Base-by-base conservation (phyloP, 2,113 vertebrate genomes). In the Oncorhynchus clarkii region DNA sequence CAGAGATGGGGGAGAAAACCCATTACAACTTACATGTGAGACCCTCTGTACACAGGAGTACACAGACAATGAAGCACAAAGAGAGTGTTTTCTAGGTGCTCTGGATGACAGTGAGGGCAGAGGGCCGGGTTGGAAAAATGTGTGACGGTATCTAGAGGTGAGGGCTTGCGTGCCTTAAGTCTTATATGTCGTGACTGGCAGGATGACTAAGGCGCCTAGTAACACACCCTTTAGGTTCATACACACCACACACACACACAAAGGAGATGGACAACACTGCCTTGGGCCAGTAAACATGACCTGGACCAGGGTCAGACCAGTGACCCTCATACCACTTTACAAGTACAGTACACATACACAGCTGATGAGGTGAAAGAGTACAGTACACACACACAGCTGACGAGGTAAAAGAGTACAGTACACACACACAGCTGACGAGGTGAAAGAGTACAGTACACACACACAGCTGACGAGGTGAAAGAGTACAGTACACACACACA, bases 151-250 rank as follows among this genome's bases (percentile, higher is more conserved):
- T 69, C 31, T 71, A 67, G 76, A 68, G 76, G 45, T 72, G 59
- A 71, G 20, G 45, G 48, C 8, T 70, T 66, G 54, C 5, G n/a
- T 65, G 57, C 9, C 57, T 39, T 83, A 72, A 83, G 76, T 71
- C 70, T 77, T 67, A 22, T 77, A 68, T 67, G 51, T 60, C 67
- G 27, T 80, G 78, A 78, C 82, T 72, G 73, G 64, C 22, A 67
- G 45, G 62, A 80, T 80, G 75, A 83, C 72, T 72, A 68, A 83
- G 24, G n/a, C 39, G 67, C 51, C 29, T 70, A 68, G 72, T 20
- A 75, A 39, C 62, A 75, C 64, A 26, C 65, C 11, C 27, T 26
- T 27, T 67, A 31, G 65, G 24, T 31, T 2, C 31, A 2, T 18
- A 34, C 71, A 60, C 27, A 39, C 51, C 34, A n/a, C 16, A 72